Conservation (phyloP, 2,113 vertebrate species). For the Bujurquina vittata region DNA sequence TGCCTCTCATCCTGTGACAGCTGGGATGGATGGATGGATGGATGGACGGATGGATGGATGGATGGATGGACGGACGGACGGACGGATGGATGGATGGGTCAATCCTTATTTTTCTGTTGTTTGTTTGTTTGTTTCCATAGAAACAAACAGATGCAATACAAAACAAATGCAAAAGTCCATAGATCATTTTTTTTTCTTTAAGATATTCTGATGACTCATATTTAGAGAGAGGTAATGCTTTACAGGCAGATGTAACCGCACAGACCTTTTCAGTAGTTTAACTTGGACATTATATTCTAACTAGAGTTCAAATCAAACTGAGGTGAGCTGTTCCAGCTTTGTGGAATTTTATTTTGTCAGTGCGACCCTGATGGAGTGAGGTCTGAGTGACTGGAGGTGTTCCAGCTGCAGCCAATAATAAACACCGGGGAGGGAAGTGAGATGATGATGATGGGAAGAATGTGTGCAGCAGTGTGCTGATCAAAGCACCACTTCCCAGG, state of each 20-base stretch:
- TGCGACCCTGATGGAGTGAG: conserved; percentile 49
- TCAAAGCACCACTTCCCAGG: conserved; percentile 65
- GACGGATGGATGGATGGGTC: no score
- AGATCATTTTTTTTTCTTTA: background rate
- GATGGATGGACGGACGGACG: background rate
- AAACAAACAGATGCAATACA: no score
- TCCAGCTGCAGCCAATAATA: conserved; percentile 72
- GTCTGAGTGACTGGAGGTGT: conserved; percentile 46
- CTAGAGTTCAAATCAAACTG: conserved; percentile 22
- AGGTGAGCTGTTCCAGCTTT: conserved; percentile 27
- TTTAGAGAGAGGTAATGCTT: background rate
- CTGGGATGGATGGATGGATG: background rate
- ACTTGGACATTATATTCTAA: background rate
- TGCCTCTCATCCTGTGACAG: no score
- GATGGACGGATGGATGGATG: background rate
- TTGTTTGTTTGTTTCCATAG: no score
- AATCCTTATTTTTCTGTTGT: no score
- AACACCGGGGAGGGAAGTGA: conserved; percentile 62
- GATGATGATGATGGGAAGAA: conserved; percentile 68
- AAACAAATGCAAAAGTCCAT: no score
- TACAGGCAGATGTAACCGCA: background rate
- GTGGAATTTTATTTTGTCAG: conserved; percentile 44
- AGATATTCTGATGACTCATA: background rate
- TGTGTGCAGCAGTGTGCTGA: conserved; percentile 57
- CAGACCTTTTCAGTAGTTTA: background rate